Evolutionary conservation across 2,888 invertebrate species (phyloP), one percentile per base, ranked within the genome.

Genomic region (Osmoderma eremita): DNA sequence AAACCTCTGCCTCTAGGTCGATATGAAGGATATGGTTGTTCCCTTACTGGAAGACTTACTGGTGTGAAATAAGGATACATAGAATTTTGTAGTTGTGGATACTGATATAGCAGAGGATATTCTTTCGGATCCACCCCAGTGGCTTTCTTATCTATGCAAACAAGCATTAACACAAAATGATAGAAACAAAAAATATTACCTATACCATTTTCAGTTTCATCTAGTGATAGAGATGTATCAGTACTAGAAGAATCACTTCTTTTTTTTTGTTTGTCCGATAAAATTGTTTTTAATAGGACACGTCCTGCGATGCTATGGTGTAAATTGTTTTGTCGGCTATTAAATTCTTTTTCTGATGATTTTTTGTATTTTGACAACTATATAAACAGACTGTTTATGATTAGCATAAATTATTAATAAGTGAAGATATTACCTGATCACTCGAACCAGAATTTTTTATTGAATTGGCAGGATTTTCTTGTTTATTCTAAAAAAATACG

Each of bases 291-390:
- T 38, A 83, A 72, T 71, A 82, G 79, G 1, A 80, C 80, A 56
- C 81, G 72, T 3, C 88, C 88, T 74, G 87, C 86, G 0, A 87
- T 75, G 0, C 87, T 87, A 67, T 84, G 82, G 56, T 84, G 84
- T 48, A 88, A 76, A 70, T 85, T 83, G 45, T 84, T 83, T 72
- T 84, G 78, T 78, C 87, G 86, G 22, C 82, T 83, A 12, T 85
- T 83, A 4, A 87, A 77, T 50, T 84, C 80, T 1, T 82, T 79
- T 75, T 88, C 86, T 67, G 85, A 86, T 30, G 82, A 78, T 8
- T 81, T 79, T 73, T 85, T 86, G 53, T 75, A 76, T 67, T 72
- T 74, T 67, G 71, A 76, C 39, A 81, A 66, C 78, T 82, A 62
- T 41, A 71, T 50, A 50, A 10, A 17, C 22, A n/a, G 2, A 42